Evolutionary conservation across 2,888 invertebrate species (phyloP).

Genomic region (Bugulina stolonifera): DNA sequence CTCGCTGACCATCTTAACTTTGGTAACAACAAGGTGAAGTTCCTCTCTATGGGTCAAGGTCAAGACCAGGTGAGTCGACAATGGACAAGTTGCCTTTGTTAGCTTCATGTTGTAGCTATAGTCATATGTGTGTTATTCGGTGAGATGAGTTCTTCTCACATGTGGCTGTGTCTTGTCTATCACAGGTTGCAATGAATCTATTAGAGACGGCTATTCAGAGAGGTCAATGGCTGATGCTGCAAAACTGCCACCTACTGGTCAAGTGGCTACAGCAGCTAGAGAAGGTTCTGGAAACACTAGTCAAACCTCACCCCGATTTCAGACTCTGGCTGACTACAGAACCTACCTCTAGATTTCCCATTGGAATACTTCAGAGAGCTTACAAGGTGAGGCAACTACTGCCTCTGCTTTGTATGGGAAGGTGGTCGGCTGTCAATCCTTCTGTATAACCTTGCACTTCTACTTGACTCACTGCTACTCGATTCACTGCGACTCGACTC

Average conservation of each 20-base stretch:
- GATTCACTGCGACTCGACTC: background rate
- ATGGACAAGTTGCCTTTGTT: too few species aligned
- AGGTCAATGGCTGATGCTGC: slow-evolving; percentile 31
- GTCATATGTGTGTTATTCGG: too few species aligned
- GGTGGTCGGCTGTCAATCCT: too few species aligned
- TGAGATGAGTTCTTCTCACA: too few species aligned
- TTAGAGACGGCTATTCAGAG: slow-evolving; percentile 29
- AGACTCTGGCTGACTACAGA: slow-evolving; percentile 31
- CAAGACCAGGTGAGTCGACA: slow-evolving; percentile 29
- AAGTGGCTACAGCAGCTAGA: slow-evolving; percentile 28
- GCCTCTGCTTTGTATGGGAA: too few species aligned
- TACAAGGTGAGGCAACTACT: slow-evolving; percentile 29
- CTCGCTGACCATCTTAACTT: slow-evolving; percentile 28
- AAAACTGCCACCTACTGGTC: slow-evolving; percentile 30
- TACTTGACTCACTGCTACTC: background rate
- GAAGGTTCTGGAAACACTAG: slow-evolving; percentile 28
- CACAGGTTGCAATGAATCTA: slow-evolving; percentile 27
- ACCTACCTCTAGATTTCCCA: slow-evolving; percentile 29
- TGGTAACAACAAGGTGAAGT: slow-evolving; percentile 27
- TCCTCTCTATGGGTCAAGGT: slow-evolving; percentile 30
- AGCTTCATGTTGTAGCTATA: too few species aligned
- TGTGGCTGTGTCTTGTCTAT: too few species aligned
- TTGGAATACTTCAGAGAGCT: slow-evolving; percentile 30
- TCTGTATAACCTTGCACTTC: too few species aligned
- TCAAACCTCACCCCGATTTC: slow-evolving; percentile 31